Percentiles rank a stretch among this genome's conserved stretches.
These are phyloP conservation scores for Parelbella ahira DNA, from an alignment of 2,888 invertebrate genomes.

Conservation along the genomic window DNA sequence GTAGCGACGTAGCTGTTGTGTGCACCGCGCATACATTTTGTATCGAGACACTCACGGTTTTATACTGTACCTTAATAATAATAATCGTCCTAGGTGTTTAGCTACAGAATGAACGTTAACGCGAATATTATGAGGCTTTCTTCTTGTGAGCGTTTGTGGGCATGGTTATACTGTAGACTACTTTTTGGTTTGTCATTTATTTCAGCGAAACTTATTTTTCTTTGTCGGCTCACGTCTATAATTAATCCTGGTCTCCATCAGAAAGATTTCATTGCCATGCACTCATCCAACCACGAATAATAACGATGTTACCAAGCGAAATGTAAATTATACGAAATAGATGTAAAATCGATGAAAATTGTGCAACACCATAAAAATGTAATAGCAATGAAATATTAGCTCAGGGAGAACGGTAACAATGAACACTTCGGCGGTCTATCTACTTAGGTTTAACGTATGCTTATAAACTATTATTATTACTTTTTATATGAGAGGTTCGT, in stretches of 20 bases:
- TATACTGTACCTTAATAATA: too few relatives aligned
- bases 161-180: background rate
- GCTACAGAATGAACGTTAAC: constrained; percentile 4
- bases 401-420: constrained; percentile 36
- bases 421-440: constrained; percentile 70
- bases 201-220: background rate
- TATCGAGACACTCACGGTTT: background rate
- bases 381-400: constrained; percentile 3
- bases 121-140: constrained; percentile 2
- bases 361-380: constrained; percentile 30
- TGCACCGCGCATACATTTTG: background rate
- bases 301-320: constrained; percentile 7
- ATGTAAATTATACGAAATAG: constrained; percentile 27
- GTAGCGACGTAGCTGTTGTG: background rate
- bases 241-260: constrained; percentile 6
- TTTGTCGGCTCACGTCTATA: background rate
- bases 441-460: constrained; percentile 64
- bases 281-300: constrained; percentile 7
- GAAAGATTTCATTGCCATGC: constrained; percentile 27
- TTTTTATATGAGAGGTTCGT: constrained; percentile 76
- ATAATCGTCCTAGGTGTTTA: background rate
- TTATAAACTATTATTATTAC: constrained; percentile 53
- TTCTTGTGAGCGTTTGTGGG: background rate
- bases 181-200: background rate
- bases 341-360: constrained; percentile 12